A percentile compares a stretch with the other conserved stretches of the same genome.
Evolutionary conservation across 92 coral and sea anemone genomes (phyloP).

Genomic region (Chrysogorgia sp.): DNA sequence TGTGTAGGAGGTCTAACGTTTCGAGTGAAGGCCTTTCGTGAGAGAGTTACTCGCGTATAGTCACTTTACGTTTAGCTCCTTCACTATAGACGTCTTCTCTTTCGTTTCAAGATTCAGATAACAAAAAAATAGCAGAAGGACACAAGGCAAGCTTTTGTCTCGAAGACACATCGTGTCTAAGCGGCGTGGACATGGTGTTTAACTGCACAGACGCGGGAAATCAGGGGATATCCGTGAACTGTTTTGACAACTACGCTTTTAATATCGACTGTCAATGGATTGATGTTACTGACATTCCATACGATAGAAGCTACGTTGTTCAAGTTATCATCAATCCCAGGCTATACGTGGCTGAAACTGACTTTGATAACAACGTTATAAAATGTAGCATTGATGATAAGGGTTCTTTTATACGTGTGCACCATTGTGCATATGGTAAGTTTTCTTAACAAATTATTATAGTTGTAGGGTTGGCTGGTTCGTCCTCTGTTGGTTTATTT

Average conservation of each 20-base stretch:
- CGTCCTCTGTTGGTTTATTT: neutral
- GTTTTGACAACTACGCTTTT: conserved; percentile 55
- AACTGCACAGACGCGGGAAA: conserved; percentile 55
- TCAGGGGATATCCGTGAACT: conserved; percentile 63
- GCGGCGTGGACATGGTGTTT: conserved; percentile 39
- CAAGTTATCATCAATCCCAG: conserved; percentile 53
- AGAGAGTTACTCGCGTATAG: too few relatives aligned
- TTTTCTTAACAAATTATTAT: neutral
- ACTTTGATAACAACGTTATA: conserved; percentile 58
- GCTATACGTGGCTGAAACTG: conserved; percentile 53
- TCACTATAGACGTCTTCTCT: too few relatives aligned
- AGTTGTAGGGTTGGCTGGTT: too few relatives aligned
- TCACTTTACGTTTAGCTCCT: too few relatives aligned
- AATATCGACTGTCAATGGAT: conserved; percentile 64
- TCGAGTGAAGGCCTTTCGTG: too few relatives aligned
- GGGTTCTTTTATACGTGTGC: conserved; percentile 17
- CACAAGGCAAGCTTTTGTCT: conserved; percentile 65
- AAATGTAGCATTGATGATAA: conserved; percentile 39
- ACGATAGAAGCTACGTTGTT: conserved; percentile 8
- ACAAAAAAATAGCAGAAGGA: conserved; percentile 54
- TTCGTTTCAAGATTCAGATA: neutral
- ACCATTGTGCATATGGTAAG: conserved; percentile 55
- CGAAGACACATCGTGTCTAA: conserved; percentile 53
- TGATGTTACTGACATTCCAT: conserved; percentile 45
- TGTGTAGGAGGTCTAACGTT: too few relatives aligned